Conservation (phyloP, 2,113 vertebrate species). For the Leiothrix lutea region DNA sequence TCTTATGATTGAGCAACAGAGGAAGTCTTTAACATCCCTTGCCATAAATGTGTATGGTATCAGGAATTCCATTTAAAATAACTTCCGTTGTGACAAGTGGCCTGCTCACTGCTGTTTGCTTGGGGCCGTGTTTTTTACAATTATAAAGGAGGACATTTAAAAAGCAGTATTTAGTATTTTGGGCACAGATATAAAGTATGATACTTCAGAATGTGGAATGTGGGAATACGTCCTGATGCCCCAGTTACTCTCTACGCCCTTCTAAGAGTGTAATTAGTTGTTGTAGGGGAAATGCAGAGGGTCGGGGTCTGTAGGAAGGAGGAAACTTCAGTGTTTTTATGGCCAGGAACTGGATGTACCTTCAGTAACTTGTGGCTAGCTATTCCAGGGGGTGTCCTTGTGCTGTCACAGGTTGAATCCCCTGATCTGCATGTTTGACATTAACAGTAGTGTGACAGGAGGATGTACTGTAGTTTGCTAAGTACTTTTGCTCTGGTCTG, state of each 20-base stretch:
- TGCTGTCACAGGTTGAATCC: not conserved
- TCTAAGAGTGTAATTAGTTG: not conserved
- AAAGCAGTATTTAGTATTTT: not conserved
- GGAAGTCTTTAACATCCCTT: slow-evolving; percentile 6
- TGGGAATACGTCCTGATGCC: not conserved
- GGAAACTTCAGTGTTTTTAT: not conserved
- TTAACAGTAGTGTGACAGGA: not conserved
- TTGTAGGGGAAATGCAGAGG: not conserved
- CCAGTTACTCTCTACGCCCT: not conserved
- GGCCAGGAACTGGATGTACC: not conserved
- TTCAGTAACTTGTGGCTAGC: not conserved
- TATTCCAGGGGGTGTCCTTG: slow-evolving; percentile 23
- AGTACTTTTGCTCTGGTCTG: not conserved
- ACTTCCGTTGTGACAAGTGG: not conserved
- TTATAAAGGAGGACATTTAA: not conserved
- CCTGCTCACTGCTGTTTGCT: not conserved
- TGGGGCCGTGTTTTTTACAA: not conserved
- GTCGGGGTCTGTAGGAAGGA: not conserved
- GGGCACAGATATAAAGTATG: not conserved
- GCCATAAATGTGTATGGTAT: not conserved
- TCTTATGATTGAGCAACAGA: slow-evolving; percentile 14
- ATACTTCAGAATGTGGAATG: not conserved
- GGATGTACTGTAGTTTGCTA: not conserved
- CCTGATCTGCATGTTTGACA: not conserved
- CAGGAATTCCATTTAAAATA: not conserved